Conservation (phyloP, 2,888 invertebrate species). For the Drosophila incognita region DNA sequence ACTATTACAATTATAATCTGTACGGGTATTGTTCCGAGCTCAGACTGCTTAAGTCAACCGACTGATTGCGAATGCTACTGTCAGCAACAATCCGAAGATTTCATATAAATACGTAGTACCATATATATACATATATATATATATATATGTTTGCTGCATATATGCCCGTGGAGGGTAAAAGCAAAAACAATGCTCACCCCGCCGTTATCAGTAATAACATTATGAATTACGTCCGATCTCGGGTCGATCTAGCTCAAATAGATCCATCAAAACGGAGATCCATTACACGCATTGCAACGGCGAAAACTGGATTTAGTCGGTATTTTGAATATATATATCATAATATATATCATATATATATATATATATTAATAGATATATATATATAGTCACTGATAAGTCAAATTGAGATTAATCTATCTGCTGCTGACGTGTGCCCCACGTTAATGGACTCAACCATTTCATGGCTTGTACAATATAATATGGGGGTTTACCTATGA, state of each 20-base stretch:
- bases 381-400: conserved; percentile 23
- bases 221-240: conserved; percentile 31
- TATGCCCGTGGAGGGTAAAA: conserved; percentile 1
- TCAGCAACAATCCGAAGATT: conserved; percentile 49
- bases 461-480: background rate
- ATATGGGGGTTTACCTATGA: conserved; percentile 5
- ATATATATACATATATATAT: conserved; percentile 1
- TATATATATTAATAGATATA: background rate
- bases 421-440: conserved; percentile 24
- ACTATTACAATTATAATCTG: background rate
- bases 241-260: conserved; percentile 21
- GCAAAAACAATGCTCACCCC: conserved; percentile 27
- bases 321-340: background rate
- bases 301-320: background rate
- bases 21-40: conserved; percentile 21
- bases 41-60: conserved; percentile 38
- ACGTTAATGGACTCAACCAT: background rate
- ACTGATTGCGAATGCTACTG: conserved; percentile 44
- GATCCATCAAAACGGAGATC: conserved; percentile 13
- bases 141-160: background rate
- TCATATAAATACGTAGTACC: conserved; percentile 37
- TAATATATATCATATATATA: background rate
- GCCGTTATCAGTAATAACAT: conserved; percentile 27
- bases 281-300: background rate
- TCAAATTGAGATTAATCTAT: background rate